Evolutionary conservation across 1,140 invertebrate genomes (phyloP), one percentile per base, ranked within the genome.

Genomic region (Cecropterus lyciades): DNA sequence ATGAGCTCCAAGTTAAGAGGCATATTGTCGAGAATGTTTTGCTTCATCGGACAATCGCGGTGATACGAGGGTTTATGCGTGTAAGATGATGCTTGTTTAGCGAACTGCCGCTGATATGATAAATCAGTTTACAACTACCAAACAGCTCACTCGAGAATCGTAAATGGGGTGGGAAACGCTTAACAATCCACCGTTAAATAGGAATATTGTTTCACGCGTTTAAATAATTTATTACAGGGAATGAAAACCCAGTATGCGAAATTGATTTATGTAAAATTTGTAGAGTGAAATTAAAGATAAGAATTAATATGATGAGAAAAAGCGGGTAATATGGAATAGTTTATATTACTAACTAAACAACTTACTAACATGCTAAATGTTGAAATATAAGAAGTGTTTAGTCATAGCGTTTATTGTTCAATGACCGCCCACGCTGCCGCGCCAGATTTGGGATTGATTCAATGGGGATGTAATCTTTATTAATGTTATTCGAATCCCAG

Each of bases 31-130:
- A 81, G 65, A 84, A 81, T 87, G 76, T 80, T 79, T 75, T 80
- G 80, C 65, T 24, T 40, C 52, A 16, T 56, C 51, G 43, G 53
- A 71, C 65, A 66, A 72, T 78, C 72, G 74, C 71, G 74, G 83
- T 77, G 84, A 85, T 87, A 85, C 74, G 77, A 75, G 79, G 86
- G 85, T 88, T 91, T 89, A 91, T 87, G 84, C 78, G 82, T 91
- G 87, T 87, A 87, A 91, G 87, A 91, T 89, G 86, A 91, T 83
- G 88, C 85, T 91, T 89, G 89, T 91, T 91, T 87, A 74, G 62
- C 67, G 78, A 87, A 89, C 85, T 85, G 80, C 73, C 71, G 74
- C 75, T 82, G 87, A 89, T 89, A 89, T 91, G 89, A 89, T 91
- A 91, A 91, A 91, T 91, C 89, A 91, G 87, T 88, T 88, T 88